Evolutionary conservation across 2,113 vertebrate species (phyloP).

Genomic region (Rhabdomys dilectus): DNA sequence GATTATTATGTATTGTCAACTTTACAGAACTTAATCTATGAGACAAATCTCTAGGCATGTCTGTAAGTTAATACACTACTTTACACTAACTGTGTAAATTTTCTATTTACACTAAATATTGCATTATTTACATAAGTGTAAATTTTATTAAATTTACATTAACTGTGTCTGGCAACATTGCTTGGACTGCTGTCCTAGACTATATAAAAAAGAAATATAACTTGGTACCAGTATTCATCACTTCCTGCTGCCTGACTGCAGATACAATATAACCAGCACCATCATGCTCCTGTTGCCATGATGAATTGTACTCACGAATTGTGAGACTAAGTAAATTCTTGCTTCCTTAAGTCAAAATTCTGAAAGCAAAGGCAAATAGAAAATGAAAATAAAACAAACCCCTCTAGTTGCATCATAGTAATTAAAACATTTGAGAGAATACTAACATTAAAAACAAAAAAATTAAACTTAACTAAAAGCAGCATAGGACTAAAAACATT

Average conservation of each 20-base stretch:
- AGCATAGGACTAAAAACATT: background rate
- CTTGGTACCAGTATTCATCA: background rate
- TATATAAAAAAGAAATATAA: background rate
- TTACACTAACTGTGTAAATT: background rate
- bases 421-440: background rate
- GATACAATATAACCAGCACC: background rate
- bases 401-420: background rate
- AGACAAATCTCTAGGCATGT: background rate
- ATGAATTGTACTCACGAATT: background rate
- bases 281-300: background rate
- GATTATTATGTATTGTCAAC: background rate
- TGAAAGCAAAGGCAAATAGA: background rate
- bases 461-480: background rate
- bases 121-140: too few species aligned
- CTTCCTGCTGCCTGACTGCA: background rate
- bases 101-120: too few species aligned
- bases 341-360: background rate
- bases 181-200: background rate
- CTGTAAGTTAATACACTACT: background rate
- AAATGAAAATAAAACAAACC: background rate
- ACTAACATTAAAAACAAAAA: background rate
- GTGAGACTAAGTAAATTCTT: background rate
- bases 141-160: background rate
- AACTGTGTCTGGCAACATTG: background rate
- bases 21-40: background rate